Evolutionary conservation across 2,888 invertebrate species (phyloP), one percentile per base, ranked within the genome.

Genomic region (Catonia carolina): DNA sequence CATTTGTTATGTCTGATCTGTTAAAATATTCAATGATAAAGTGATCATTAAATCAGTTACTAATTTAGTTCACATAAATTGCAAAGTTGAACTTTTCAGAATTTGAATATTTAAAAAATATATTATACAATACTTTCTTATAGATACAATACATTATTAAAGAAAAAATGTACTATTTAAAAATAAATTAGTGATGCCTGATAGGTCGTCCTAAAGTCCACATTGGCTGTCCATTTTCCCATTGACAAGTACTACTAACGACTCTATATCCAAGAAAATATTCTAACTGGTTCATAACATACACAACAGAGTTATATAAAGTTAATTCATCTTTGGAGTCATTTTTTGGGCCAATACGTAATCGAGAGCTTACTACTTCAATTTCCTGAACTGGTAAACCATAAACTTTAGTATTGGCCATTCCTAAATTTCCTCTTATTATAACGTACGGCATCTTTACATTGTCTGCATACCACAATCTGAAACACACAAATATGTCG

Each of bases 351-450:
- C 65, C 64, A 12, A 63, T 59, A 23, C 64, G 55, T 23, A 67
- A 56, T 5, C 59, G 49, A 27, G 49, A 53, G 12, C 42, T 47
- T 33, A 61, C 51, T 18, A 51, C 37, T 20, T 63, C 60, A 23
- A 61, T 54, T 56, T 67, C 67, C 8, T 53, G 58, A 8, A 56
- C 53, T 5, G 61, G 49, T 15, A 67, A 58, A 7, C 67, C 67
- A 53, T 67, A 67, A 2, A 67, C 65, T 60, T 63, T 59, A 12
- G 67, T 66, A 50, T 67, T 67, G 6, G 67, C 64, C 61, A 65
- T 63, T 1, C 66, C 67, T 15, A 66, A 63, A 39, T 61, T 65
- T 12, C 67, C 67, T 49, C 65, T 53, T 10, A 67, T 62, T 12
- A 63, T 61, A n/a, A 67, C 48, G 37, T 64, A 65, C 14, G 67